A percentile compares a stretch with the other conserved stretches of the same genome.
These are phyloP conservation scores for Forficula auricularia DNA, from an alignment of 1,140 invertebrate species.

Conservation along the genomic window DNA sequence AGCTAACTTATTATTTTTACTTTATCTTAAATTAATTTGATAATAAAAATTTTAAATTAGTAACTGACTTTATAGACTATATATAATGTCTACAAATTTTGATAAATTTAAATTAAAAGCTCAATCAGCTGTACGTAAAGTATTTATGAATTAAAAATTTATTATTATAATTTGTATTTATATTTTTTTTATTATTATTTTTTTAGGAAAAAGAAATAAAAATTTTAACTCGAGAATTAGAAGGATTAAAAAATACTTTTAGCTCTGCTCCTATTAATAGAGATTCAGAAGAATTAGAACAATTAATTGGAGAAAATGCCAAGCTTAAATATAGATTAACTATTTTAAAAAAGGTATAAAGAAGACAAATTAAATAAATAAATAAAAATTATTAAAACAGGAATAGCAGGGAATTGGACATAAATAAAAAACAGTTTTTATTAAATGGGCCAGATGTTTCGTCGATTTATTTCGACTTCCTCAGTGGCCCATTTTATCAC, in stretches of 20 bases:
- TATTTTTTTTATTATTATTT: neutral
- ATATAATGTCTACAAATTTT: too few species aligned
- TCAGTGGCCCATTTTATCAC: too few species aligned
- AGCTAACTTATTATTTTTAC: too few species aligned
- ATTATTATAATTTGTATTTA: neutral
- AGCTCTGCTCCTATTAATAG: conserved; percentile 13
- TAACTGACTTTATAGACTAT: too few species aligned
- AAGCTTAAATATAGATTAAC: conserved; percentile 68
- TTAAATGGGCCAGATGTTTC: neutral
- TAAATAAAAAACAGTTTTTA: neutral
- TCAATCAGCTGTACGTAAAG: too few species aligned
- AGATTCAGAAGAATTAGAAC: conserved; percentile 27
- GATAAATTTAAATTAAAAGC: too few species aligned
- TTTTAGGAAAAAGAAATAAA: conserved; percentile 32
- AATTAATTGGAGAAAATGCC: conserved; percentile 51
- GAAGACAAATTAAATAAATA: too few species aligned
- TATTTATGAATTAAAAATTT: neutral
- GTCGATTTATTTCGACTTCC: neutral
- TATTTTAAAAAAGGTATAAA: conserved; percentile 56
- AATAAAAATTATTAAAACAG: neutral
- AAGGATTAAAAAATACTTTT: conserved; percentile 21
- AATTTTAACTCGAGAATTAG: conserved; percentile 31
- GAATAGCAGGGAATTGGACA: neutral
- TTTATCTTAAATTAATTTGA: too few species aligned
- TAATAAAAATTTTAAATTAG: too few species aligned